Percentiles rank a stretch among this genome's conserved stretches.
Evolutionary conservation across 2,797 vertebrate genomes (phyloP).

Genomic region (Poeciliopsis gracilis): DNA sequence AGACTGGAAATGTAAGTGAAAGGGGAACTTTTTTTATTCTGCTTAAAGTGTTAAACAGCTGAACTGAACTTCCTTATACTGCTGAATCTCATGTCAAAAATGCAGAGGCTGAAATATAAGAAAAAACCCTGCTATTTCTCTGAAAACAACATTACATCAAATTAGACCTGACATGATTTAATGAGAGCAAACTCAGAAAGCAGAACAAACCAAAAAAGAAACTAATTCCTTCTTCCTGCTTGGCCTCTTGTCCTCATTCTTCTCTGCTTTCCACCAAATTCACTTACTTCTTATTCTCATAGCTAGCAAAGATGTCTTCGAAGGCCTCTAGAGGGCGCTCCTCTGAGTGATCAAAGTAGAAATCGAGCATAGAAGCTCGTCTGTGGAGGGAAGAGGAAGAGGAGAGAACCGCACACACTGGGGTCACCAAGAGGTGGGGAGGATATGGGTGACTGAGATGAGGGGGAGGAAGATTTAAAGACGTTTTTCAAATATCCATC

Average conservation of each 20-base stretch:
- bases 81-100: constrained; percentile 11
- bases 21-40: constrained; percentile 15
- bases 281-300: constrained; percentile 99
- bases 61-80: constrained; percentile 15
- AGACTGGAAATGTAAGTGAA: constrained; percentile 19
- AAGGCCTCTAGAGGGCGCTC: constrained; percentile 96
- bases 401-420: constrained; percentile 80
- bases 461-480: constrained; percentile 43
- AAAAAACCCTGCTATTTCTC: neutral
- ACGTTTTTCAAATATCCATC: constrained; percentile 25
- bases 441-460: constrained; percentile 48
- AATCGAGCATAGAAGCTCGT: constrained; percentile 95
- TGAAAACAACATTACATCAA: neutral
- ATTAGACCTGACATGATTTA: neutral
- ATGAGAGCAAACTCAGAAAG: constrained; percentile 55
- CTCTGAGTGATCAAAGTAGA: constrained; percentile 98
- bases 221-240: constrained; percentile 63
- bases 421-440: constrained; percentile 74
- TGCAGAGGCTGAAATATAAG: neutral
- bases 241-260: constrained; percentile 67
- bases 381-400: constrained; percentile 85
- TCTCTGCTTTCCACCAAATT: constrained; percentile 62
- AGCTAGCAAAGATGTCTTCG: constrained; percentile 99
- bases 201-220: constrained; percentile 32
- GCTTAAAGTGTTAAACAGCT: neutral